phyloP scores from a whole-genome alignment of 2,888 invertebrate species.

The Meiosimyza decipiens region DNA sequence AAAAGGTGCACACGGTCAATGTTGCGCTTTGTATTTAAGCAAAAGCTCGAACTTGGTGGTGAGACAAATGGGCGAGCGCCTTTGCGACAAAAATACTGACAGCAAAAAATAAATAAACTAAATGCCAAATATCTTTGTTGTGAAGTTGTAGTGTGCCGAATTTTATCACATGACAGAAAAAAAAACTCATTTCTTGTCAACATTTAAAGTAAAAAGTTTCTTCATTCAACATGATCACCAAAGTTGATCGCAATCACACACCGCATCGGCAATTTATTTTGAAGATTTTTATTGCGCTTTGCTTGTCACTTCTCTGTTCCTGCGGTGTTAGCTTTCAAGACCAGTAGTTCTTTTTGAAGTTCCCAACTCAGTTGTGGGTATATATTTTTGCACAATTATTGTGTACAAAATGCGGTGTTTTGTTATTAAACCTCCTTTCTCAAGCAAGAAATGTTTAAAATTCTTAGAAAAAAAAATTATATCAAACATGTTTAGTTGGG shows the following conservation, averaged over 20 bases:
- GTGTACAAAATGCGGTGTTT: constrained; percentile 29
- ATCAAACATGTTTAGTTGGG: constrained; percentile 31
- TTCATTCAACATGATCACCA: constrained; percentile 26
- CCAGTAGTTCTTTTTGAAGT: constrained; percentile 50
- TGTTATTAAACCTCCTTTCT: constrained; percentile 13
- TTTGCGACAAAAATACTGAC: not conserved
- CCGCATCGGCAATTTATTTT: constrained; percentile 38
- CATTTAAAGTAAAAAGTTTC: constrained; percentile 7
- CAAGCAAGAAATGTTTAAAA: constrained; percentile 8
- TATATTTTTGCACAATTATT: constrained; percentile 52
- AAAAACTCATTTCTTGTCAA: constrained; percentile 12
- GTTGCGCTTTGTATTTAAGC: constrained; percentile 38
- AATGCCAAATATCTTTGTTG: constrained; percentile 7
- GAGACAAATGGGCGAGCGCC: not conserved
- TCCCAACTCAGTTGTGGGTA: constrained; percentile 21
- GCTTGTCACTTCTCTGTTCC: not conserved
- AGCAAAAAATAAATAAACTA: constrained; percentile 1
- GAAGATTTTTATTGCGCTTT: constrained; percentile 28
- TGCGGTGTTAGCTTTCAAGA: constrained; percentile 52
- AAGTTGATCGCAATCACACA: constrained; percentile 41
- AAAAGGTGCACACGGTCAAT: constrained; percentile 59
- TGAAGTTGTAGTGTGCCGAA: constrained; percentile 8
- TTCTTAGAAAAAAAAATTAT: constrained; percentile 20
- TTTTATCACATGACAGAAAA: not conserved
- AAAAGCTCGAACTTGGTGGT: not conserved